Evolutionary conservation across 2,113 vertebrate species (phyloP).

Genomic region (Pelmatolapia mariae): DNA sequence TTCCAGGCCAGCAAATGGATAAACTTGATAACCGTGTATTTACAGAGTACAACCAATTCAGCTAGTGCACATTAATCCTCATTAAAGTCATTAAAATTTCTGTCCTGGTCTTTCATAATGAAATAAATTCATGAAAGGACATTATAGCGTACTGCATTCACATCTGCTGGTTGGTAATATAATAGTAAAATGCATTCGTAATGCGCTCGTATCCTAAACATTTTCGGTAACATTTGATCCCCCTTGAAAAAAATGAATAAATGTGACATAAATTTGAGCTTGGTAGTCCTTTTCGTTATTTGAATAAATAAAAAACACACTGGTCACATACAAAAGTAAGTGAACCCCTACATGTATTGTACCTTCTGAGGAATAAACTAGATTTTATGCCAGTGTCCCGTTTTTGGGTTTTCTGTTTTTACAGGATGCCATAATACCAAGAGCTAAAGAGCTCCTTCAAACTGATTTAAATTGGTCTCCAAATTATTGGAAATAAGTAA

Average conservation of each 20-base stretch:
- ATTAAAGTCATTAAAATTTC: neutral
- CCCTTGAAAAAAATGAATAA: neutral
- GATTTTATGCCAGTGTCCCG: fast-evolving
- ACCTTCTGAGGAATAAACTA: neutral
- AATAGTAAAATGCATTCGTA: neutral
- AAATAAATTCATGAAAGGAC: neutral
- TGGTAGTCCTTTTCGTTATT: fast-evolving
- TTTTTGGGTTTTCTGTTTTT: neutral
- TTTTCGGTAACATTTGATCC: neutral
- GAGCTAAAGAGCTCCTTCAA: neutral
- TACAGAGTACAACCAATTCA: constrained; percentile 12
- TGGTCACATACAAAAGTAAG: neutral
- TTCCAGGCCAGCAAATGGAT: constrained; percentile 30
- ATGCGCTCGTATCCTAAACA: neutral
- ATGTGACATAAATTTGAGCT: neutral
- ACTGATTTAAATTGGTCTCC: neutral
- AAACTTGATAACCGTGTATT: constrained; percentile 22
- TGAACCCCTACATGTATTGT: fast-evolving
- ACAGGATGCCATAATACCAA: neutral
- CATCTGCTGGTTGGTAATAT: neutral
- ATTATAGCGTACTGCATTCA: neutral
- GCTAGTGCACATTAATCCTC: neutral
- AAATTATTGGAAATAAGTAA: neutral
- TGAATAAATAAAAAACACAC: neutral
- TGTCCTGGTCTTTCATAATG: neutral